phyloP scores from a whole-genome alignment of 2,113 vertebrate genomes.

The Cyanoramphus novaezelandiae region DNA sequence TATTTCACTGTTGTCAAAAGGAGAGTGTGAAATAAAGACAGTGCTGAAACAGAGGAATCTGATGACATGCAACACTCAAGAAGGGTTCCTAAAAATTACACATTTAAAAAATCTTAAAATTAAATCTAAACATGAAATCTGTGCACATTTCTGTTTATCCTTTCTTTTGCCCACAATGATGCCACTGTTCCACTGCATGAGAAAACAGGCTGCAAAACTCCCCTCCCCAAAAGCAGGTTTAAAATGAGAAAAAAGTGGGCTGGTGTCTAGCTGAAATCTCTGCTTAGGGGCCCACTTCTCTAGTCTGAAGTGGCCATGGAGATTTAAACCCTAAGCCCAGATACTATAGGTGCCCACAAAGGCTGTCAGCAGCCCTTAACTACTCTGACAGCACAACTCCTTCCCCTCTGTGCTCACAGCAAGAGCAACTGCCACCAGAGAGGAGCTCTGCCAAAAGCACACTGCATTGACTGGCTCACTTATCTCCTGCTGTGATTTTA shows the following conservation, averaged over 20 bases:
- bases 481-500: background rate
- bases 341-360: accelerated
- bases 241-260: background rate
- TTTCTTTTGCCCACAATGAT: background rate
- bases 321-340: background rate
- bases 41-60: background rate
- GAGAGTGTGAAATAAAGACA: background rate
- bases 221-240: background rate
- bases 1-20: background rate
- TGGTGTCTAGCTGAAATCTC: background rate
- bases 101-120: background rate
- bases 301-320: background rate
- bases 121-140: background rate
- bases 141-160: background rate
- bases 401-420: background rate
- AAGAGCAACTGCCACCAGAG: background rate
- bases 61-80: background rate
- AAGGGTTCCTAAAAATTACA: background rate
- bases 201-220: background rate
- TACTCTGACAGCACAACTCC: background rate
- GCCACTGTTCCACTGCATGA: background rate
- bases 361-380: background rate
- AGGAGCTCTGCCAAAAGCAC: background rate
- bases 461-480: background rate
- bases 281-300: background rate